A percentile compares a stretch with the other conserved stretches of the same genome.
phyloP scores from a whole-genome alignment of 2,888 invertebrate species.

The Lottia gigantea region DNA sequence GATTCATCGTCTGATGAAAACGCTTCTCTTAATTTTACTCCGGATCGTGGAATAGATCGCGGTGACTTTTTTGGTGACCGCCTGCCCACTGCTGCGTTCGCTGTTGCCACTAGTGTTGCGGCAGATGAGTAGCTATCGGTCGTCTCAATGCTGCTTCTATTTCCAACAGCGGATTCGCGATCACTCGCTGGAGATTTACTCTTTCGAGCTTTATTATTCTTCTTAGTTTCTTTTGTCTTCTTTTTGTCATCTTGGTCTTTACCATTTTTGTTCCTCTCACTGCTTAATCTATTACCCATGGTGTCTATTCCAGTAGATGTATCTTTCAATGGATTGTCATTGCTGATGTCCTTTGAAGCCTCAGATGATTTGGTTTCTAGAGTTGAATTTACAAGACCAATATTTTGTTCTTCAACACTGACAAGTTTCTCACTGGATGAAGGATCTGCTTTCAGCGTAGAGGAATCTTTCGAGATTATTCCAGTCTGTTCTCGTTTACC shows the following conservation, averaged over 20 bases:
- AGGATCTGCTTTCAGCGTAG: no score
- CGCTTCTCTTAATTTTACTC: constrained; percentile 7
- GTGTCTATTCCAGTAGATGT: not conserved
- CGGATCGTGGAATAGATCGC: not conserved
- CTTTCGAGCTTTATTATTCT: not conserved
- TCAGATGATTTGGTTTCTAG: no score
- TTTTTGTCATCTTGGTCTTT: constrained; percentile 10
- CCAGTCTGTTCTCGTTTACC: no score
- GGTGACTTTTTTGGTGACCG: not conserved
- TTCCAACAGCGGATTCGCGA: not conserved
- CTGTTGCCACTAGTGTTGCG: not conserved
- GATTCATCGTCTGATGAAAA: constrained; percentile 22
- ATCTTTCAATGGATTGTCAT: not conserved
- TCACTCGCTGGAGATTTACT: not conserved
- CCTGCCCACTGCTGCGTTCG: not conserved
- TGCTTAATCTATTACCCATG: constrained; percentile 16
- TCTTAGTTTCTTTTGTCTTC: constrained; percentile 3
- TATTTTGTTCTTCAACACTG: no score
- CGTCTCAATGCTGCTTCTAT: constrained; percentile 6
- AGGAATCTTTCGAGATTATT: no score
- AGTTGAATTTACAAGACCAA: no score
- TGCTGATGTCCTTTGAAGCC: no score
- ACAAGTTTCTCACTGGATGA: no score
- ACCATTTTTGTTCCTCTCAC: constrained; percentile 2
- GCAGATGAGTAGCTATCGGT: constrained; percentile 3